Percentiles rank a stretch among this genome's conserved stretches.
phyloP scores from a whole-genome alignment of 2,888 invertebrate genomes.

The Diloba caeruleocephala region DNA sequence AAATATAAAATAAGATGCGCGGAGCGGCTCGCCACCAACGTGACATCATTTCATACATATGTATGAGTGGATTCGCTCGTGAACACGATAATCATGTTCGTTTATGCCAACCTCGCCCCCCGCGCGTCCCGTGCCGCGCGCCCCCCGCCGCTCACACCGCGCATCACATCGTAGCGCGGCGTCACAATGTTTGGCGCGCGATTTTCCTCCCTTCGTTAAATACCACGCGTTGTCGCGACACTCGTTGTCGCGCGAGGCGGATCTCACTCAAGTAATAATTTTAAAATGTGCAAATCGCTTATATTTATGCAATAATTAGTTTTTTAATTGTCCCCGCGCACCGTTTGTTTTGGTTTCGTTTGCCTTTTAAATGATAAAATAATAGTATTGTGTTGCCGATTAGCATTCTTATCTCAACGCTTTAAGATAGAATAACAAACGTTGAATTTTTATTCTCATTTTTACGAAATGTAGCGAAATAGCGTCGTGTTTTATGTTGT shows the following conservation, averaged over 20 bases:
- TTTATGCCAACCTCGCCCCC: constrained; percentile 19
- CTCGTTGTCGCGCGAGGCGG: background rate
- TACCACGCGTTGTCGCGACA: constrained; percentile 5
- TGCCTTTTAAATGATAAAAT: constrained; percentile 7
- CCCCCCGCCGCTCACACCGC: constrained; percentile 14
- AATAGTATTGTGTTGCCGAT: constrained; percentile 12
- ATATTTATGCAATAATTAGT: constrained; percentile 10
- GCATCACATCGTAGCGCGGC: constrained; percentile 31
- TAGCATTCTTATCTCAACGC: constrained; percentile 10
- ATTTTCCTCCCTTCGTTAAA: background rate
- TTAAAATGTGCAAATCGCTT: constrained; percentile 1
- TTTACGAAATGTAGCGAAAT: background rate
- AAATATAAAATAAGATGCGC: constrained; percentile 50
- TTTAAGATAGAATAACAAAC: background rate
- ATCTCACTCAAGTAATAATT: constrained; percentile 2
- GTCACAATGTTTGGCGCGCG: constrained; percentile 10
- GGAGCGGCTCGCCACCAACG: constrained; percentile 33
- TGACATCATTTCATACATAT: constrained; percentile 58
- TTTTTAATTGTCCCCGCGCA: background rate
- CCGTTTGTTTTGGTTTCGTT: background rate
- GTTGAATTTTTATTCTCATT: background rate
- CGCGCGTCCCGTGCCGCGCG: background rate
- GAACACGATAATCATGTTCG: constrained; percentile 49
- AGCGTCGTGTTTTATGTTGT: no score
- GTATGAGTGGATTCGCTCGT: constrained; percentile 55